Evolutionary conservation across 2,888 invertebrate species (phyloP), one percentile per base, ranked within the genome.

Genomic region (Unio pictorum): DNA sequence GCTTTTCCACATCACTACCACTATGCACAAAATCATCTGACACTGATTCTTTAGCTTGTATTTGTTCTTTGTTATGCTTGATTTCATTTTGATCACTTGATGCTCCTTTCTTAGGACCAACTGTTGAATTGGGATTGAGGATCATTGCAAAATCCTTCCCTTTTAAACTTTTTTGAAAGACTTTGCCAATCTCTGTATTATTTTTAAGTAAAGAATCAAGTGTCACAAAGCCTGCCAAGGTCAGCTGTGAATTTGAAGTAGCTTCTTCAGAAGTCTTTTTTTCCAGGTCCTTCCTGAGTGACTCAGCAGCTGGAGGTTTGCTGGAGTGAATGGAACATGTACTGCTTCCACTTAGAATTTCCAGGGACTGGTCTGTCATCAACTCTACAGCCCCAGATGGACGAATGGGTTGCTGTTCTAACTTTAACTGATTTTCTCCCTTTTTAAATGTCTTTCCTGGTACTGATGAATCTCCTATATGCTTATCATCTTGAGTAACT

Each of bases 191-290:
- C 54, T 77, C 77, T 55, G 66, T 64, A 67, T 73, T 73, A 8
- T 72, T 71, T 64, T 66, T 77, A 69, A 77, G 67, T 26, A 77
- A 66, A 4, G 77, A 73, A 59, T 81, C 77, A 20, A 81, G 71
- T 11, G 80, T 81, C 15, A 81, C 73, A 75, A 81, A 81, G n/a
- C 79, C 75, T 8, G 62, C 67, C 54, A 74, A 73, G 7, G 77
- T 74, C 6, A 80, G 66, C 26, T 77, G 78, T 45, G 68, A 66
- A 45, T 67, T 71, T 55, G 26, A 45, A 15, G 45, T 45, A 45
- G 15, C 45, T 45, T 45, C 45, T 45, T 45, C 11, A 15, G 45
- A 45, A 45, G 11, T 45, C 15, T 3, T 45, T 45, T 45, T 45
- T 15, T 45, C 45, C 45, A 45, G 45, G 45, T 45, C 45, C 45